Percentiles rank a stretch among this genome's conserved stretches.
These are phyloP conservation scores for Cottus gobio DNA, from an alignment of 2,113 vertebrate species.

Conservation along the genomic window DNA sequence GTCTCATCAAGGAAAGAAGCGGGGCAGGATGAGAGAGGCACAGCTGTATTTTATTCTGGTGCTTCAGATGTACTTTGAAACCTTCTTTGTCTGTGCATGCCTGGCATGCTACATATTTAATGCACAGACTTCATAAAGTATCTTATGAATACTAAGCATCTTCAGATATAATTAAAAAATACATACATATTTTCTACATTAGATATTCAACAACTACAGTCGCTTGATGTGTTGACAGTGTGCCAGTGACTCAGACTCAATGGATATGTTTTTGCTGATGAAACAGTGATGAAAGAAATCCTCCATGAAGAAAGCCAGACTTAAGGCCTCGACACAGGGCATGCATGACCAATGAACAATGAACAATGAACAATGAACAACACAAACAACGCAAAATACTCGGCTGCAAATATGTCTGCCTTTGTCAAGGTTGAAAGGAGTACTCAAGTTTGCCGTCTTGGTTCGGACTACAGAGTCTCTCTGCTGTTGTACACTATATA, in stretches of 20 bases:
- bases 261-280: background rate
- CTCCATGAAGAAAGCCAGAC: background rate
- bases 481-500: background rate
- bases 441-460: background rate
- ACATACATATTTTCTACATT: background rate
- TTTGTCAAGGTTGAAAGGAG: too few species aligned
- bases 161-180: too few species aligned
- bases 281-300: background rate
- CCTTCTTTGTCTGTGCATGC: background rate
- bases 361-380: background rate
- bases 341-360: background rate
- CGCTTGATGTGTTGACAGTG: background rate
- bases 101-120: background rate
- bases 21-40: background rate
- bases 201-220: background rate
- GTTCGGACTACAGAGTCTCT: background rate
- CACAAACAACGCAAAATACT: background rate
- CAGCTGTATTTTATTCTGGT: background rate
- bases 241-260: background rate
- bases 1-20: background rate
- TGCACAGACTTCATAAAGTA: background rate
- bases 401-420: too few species aligned
- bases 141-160: too few species aligned
- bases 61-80: background rate
- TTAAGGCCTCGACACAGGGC: background rate